These are phyloP conservation scores for Dermatemys mawii DNA, from an alignment of 2,113 vertebrate species.

Conservation along the genomic window DNA sequence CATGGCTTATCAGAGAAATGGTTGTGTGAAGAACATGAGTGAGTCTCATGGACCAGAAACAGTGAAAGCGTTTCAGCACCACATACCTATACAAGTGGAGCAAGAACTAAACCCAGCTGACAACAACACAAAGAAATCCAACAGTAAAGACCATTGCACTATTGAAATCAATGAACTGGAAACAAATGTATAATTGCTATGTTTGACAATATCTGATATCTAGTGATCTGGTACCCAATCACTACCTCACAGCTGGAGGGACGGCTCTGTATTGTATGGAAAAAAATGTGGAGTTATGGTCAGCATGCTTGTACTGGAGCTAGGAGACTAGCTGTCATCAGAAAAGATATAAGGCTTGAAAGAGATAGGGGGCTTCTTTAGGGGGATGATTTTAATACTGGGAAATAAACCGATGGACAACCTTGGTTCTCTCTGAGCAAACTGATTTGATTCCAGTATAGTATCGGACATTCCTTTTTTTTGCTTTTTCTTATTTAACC, in stretches of 20 bases:
- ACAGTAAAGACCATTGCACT: conserved; percentile 90
- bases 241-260: conserved; percentile 71
- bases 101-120: conserved; percentile 77
- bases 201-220: conserved; percentile 22
- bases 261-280: conserved; percentile 65
- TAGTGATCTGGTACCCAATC: conserved; percentile 59
- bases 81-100: conserved; percentile 88
- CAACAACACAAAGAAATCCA: conserved; percentile 79
- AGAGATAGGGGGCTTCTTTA: conserved; percentile 24
- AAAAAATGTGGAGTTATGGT: neutral
- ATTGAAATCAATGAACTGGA: conserved; percentile 96
- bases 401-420: conserved; percentile 30
- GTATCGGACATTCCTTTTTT: conserved; percentile 16
- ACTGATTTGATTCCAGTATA: conserved; percentile 19
- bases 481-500: conserved; percentile 28
- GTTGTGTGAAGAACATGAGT: conserved; percentile 85
- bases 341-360: conserved; percentile 43
- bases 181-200: conserved; percentile 89
- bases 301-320: conserved; percentile 49
- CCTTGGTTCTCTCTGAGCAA: conserved; percentile 34
- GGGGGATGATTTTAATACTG: conserved; percentile 43
- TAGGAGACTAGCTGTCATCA: conserved; percentile 63
- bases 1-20: conserved; percentile 93
- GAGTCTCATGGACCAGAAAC: conserved; percentile 81
- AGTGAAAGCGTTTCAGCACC: conserved; percentile 78